Conservation (phyloP, 2,797 vertebrate species). For the Myripristis murdjan region DNA sequence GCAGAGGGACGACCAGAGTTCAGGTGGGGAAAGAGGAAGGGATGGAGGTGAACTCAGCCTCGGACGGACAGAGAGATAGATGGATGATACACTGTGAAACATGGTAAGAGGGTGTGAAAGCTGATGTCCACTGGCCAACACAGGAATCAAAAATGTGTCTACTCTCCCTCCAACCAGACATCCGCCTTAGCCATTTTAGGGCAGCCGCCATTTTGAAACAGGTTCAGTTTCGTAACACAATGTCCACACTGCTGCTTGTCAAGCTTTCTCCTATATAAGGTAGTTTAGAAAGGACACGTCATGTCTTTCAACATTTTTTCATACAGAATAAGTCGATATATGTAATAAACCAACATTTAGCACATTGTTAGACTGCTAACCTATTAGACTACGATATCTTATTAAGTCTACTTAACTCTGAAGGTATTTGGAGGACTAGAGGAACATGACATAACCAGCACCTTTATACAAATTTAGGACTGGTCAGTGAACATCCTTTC, state of each 20-base stretch:
- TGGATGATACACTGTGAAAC: slow-evolving; percentile 66
- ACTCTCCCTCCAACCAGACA: slow-evolving; percentile 18
- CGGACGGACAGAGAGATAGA: slow-evolving; percentile 27
- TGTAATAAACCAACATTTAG: too few relatives aligned
- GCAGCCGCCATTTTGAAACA: slow-evolving; percentile 21
- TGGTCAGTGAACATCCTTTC: background rate
- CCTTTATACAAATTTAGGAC: too few relatives aligned
- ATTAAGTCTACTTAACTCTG: too few relatives aligned
- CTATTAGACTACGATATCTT: too few relatives aligned
- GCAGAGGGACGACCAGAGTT: background rate
- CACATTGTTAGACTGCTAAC: too few relatives aligned
- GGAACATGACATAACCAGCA: too few relatives aligned
- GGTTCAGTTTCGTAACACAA: background rate
- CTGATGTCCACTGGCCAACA: slow-evolving; percentile 55
- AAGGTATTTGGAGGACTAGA: background rate
- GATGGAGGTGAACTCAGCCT: background rate
- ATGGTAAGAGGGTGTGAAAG: slow-evolving; percentile 66
- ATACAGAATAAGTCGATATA: too few relatives aligned
- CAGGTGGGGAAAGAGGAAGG: background rate
- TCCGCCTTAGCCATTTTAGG: slow-evolving; percentile 6
- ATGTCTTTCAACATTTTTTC: too few relatives aligned
- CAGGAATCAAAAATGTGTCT: slow-evolving; percentile 10
- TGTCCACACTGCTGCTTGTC: too few relatives aligned
- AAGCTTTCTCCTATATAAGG: too few relatives aligned
- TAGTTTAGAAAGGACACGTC: too few relatives aligned